Evolutionary conservation across 2,888 invertebrate species (phyloP), one percentile per base, ranked within the genome.

Genomic region (Eurytoma adleriae): DNA sequence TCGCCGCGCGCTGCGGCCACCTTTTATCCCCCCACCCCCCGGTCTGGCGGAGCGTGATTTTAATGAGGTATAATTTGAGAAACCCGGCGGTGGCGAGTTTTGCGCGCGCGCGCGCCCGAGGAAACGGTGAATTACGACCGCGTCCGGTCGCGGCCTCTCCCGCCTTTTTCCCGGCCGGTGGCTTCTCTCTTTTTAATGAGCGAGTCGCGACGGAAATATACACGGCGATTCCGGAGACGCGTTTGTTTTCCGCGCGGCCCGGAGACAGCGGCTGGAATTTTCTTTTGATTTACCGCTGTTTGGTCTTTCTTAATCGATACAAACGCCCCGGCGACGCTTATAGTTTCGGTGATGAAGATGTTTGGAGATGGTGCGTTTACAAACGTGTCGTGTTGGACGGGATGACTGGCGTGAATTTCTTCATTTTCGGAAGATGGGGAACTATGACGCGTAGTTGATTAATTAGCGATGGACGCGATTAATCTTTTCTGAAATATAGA

Each of bases 61-160:
- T 79, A 79, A 79, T 71, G 75, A 75, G 71, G 71, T 69, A 57
- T 70, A 69, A 79, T 75, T 79, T 67, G 68, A 48, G 64, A 67
- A 70, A 75, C 56, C 40, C 40, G 40, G 69, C 68, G 74, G 56
- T 68, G 56, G 56, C 70, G 74, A 40, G 40, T 59, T 52, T 56
- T 52, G 48, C 73, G 66, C 18, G 56, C 56, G n/a, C 14, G 14
- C 66, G 48, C n/a, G 48, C 13, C 50, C 59, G 54, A 71, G 78
- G 78, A 78, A 78, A 79, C 68, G 68, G 69, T 48, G 69, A 73
- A 69, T 73, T 74, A 73, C 20, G 57, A 59, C 24, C 57, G 61
- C 76, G 68, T 79, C 79, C 79, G 72, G 72, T 78, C 24, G 52
- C 40, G 10, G 40, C 40, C 40, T 40, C 40, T 40, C 40, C 40